Conservation (phyloP, 23 tunicate genomes). For the Trididemnum nubilum region DNA sequence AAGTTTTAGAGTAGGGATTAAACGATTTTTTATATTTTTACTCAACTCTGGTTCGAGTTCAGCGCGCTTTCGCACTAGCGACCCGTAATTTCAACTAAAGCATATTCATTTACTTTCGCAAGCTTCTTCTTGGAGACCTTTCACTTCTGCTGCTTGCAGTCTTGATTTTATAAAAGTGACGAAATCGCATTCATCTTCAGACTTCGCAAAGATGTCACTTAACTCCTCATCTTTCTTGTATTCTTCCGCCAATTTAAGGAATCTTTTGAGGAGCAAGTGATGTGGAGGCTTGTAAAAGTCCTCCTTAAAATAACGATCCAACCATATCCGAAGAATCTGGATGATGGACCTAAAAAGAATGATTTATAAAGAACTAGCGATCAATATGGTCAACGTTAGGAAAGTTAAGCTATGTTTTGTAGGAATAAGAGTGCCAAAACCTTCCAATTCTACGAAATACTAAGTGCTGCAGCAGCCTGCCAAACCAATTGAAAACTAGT, state of each 20-base stretch:
- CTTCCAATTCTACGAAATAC: too few relatives aligned
- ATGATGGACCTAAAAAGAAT: constrained; percentile 25
- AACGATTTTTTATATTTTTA: too few relatives aligned
- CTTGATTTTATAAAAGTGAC: constrained; percentile 36
- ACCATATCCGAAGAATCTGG: constrained; percentile 17
- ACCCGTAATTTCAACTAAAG: too few relatives aligned
- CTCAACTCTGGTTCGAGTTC: too few relatives aligned
- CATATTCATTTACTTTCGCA: constrained; percentile 30
- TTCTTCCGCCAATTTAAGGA: constrained; percentile 51
- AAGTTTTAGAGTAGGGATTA: too few relatives aligned
- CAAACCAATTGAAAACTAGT: too few relatives aligned
- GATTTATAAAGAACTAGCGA: too few relatives aligned
- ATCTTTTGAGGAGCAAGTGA: constrained; percentile 33
- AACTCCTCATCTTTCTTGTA: background rate
- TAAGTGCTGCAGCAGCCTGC: too few relatives aligned
- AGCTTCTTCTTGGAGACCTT: constrained; percentile 34
- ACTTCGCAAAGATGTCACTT: background rate
- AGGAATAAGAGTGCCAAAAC: too few relatives aligned
- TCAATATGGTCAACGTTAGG: too few relatives aligned
- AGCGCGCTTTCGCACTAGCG: too few relatives aligned
- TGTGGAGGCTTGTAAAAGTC: constrained; percentile 55
- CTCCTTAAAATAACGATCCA: constrained; percentile 59
- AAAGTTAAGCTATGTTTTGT: too few relatives aligned
- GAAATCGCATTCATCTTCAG: constrained; percentile 32
- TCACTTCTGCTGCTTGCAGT: constrained; percentile 48